These are phyloP conservation scores for Steinernema khuongi DNA, from an alignment of 1,140 invertebrate species.

Conservation along the genomic window DNA sequence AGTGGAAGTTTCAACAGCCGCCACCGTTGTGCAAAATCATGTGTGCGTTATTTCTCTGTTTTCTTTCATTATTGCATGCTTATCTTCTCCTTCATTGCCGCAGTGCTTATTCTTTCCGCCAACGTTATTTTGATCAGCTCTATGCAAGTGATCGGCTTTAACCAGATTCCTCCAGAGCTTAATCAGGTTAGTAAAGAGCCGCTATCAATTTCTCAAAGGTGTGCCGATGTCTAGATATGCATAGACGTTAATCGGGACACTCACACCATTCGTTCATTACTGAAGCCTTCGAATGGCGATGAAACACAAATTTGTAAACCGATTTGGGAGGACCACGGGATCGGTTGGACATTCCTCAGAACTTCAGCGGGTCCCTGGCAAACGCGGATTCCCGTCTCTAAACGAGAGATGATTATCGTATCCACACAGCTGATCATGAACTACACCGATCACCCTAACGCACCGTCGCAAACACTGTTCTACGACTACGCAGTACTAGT, in stretches of 20 bases:
- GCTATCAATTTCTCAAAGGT: neutral
- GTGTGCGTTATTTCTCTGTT: conserved; percentile 42
- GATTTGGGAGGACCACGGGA: conserved; percentile 35
- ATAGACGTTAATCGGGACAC: neutral
- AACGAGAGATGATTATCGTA: conserved; percentile 30
- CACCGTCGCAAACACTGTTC: conserved; percentile 27
- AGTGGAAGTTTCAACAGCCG: neutral
- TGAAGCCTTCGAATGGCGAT: conserved; percentile 25
- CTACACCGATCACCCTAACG: conserved; percentile 25
- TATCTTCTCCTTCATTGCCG: conserved; percentile 40
- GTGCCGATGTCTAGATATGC: conserved; percentile 36
- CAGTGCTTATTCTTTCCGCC: conserved; percentile 33
- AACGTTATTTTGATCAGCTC: conserved; percentile 48
- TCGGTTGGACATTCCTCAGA: conserved; percentile 25
- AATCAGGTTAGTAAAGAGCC: conserved; percentile 23
- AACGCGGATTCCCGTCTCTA: conserved; percentile 26
- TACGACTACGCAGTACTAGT: conserved; percentile 35
- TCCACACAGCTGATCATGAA: conserved; percentile 37
- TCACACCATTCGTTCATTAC: conserved; percentile 8
- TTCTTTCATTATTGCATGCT: conserved; percentile 51
- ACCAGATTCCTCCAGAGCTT: conserved; percentile 50
- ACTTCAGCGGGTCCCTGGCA: conserved; percentile 40
- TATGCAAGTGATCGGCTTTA: conserved; percentile 48
- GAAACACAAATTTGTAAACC: conserved; percentile 35
- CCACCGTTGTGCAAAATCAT: neutral